Evolutionary conservation across 2,113 vertebrate species (phyloP), one percentile per base, ranked within the genome.

Genomic region (Bettongia penicillata): DNA sequence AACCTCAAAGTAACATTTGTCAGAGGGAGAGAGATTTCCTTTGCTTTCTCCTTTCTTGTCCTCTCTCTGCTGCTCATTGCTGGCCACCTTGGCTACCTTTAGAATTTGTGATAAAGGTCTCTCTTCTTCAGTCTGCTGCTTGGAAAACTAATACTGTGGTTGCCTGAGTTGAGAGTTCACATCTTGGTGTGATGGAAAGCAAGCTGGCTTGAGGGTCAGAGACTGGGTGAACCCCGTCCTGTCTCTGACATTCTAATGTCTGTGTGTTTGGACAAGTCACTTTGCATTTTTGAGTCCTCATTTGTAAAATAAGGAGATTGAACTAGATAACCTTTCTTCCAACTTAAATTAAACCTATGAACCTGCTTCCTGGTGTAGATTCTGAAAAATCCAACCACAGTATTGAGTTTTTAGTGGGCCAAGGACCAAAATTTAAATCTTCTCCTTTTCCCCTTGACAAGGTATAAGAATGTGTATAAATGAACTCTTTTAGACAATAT

Each of bases 351-450:
- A 84, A 84, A 43, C 19, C 19, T 43, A 19, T 43, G 16, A 89
- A 48, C 96, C 96, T 94, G 6, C 61, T 97, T 96, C 93, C 94
- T 91, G 90, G 93, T 95, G 89, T 0, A 16, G 93, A 95, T 84
- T 96, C 95, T 95, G 92, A 91, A 84, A 96, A 94, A 97, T 91
- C 55, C 57, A 89, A 52, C 90, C 92, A 26, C 37, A 43, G 16
- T 47, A 1, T 49, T 1, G 2, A 12, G 3, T 31, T 51, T 16
- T 37, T 6, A 0, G 24, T 12, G 25, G 3, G 43, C 48, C 1
- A 1, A 50, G n/a, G 53, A 91, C 49, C 91, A 43, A 8, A 28
- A 28, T 43, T 51, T 51, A 90, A 77, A 77, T 77, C 37, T 19
- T n/a, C 37, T 77, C 3, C 12, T 16, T 19, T 22, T 22, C 52